These are phyloP conservation scores for Acipenser ruthenus DNA, from an alignment of 2,797 vertebrate genomes.

Conservation along the genomic window DNA sequence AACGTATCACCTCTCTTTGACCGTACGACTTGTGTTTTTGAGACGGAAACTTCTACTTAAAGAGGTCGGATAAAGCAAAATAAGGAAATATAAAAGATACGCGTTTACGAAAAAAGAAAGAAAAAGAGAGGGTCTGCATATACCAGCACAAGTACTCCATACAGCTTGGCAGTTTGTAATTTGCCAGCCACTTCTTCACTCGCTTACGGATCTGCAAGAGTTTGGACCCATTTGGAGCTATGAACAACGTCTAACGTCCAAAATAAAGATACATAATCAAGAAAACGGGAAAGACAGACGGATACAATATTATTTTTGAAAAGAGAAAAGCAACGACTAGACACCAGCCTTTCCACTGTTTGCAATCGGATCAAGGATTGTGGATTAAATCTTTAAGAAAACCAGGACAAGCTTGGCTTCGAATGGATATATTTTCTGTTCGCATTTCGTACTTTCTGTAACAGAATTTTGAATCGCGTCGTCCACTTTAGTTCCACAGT, in stretches of 20 bases:
- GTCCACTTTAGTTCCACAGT: not conserved
- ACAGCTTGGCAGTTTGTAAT: slow-evolving; percentile 24
- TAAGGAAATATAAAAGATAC: slow-evolving; percentile 30
- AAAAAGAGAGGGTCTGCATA: slow-evolving; percentile 25
- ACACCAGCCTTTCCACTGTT: slow-evolving; percentile 23
- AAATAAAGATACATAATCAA: slow-evolving; percentile 15
- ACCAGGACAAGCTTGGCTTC: slow-evolving; percentile 42
- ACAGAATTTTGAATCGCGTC: slow-evolving; percentile 9
- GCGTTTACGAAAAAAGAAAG: slow-evolving; percentile 31
- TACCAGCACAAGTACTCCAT: slow-evolving; percentile 27
- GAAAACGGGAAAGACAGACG: slow-evolving; percentile 35
- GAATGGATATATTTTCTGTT: slow-evolving; percentile 35
- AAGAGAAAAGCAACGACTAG: slow-evolving; percentile 28
- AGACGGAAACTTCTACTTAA: slow-evolving; percentile 41
- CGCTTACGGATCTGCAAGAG: slow-evolving; percentile 38
- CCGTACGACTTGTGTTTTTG: slow-evolving; percentile 25
- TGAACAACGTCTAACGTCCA: slow-evolving; percentile 11
- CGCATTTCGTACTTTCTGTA: slow-evolving; percentile 17
- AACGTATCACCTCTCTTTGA: slow-evolving; percentile 42
- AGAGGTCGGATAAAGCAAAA: slow-evolving; percentile 33
- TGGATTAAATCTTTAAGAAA: slow-evolving; percentile 63
- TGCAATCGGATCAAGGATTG: slow-evolving; percentile 56
- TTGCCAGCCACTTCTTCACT: slow-evolving; percentile 17
- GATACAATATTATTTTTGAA: slow-evolving; percentile 27
- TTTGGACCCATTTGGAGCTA: slow-evolving; percentile 20